phyloP scores from a whole-genome alignment of 1,140 invertebrate genomes.

The Drosophila willistoni region DNA sequence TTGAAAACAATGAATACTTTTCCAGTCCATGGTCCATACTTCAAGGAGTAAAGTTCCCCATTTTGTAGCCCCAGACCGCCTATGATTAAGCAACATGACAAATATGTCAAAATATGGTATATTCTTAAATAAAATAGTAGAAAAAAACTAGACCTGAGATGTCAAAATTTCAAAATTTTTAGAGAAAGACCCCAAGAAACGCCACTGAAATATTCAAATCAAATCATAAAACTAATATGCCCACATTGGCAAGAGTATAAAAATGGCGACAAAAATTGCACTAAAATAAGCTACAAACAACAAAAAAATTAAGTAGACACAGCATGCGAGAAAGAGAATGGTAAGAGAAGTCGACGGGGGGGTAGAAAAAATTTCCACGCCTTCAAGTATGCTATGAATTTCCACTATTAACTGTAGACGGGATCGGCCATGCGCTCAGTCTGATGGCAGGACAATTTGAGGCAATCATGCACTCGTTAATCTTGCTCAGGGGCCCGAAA shows the following conservation, averaged over 20 bases:
- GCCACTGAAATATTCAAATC: too few relatives aligned
- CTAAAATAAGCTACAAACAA: slow-evolving; percentile 11
- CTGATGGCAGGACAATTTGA: slow-evolving; percentile 61
- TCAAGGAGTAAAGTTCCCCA: too few relatives aligned
- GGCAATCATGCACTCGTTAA: slow-evolving; percentile 79
- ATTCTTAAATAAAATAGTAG: too few relatives aligned
- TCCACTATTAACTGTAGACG: slow-evolving; percentile 53
- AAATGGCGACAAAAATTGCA: slow-evolving; percentile 64
- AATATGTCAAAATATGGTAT: too few relatives aligned
- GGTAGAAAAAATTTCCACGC: slow-evolving; percentile 50
- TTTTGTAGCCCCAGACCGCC: too few relatives aligned
- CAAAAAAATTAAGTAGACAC: not conserved
- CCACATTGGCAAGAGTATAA: slow-evolving; percentile 1
- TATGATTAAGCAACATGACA: too few relatives aligned
- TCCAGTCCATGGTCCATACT: too few relatives aligned
- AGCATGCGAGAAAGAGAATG: not conserved
- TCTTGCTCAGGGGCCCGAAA: slow-evolving; percentile 75
- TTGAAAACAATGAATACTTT: too few relatives aligned
- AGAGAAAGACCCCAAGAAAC: too few relatives aligned
- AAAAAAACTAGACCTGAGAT: too few relatives aligned
- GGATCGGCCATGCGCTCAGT: not conserved
- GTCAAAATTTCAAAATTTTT: too few relatives aligned
- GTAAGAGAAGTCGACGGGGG: not conserved
- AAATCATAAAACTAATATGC: too few relatives aligned
- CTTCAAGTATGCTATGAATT: slow-evolving; percentile 68